Evolutionary conservation across 2,888 invertebrate species (phyloP).

Genomic region (Aphidoletes aphidimyza): DNA sequence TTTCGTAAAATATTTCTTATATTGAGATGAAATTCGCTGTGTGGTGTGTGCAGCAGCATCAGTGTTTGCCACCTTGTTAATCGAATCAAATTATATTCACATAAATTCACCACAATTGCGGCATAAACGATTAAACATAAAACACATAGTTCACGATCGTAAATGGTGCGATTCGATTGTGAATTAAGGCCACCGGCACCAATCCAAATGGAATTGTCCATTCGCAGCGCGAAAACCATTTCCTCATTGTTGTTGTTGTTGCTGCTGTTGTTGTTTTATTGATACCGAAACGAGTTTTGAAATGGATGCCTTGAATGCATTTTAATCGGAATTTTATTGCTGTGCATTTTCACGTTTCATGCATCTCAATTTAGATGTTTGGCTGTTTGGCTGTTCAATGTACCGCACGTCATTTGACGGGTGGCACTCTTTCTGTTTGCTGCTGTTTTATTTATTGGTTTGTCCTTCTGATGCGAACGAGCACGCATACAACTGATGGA

Average conservation of each 20-base stretch:
- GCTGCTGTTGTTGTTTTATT: conserved; percentile 39
- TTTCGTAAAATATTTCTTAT: too few species aligned
- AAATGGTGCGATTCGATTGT: too few species aligned
- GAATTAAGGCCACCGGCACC: too few species aligned
- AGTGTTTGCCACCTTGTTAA: too few species aligned
- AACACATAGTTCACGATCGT: not conserved
- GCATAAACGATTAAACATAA: not conserved
- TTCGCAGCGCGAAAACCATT: too few species aligned
- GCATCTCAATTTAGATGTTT: not conserved
- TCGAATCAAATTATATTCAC: not conserved
- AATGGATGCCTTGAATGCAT: conserved; percentile 1
- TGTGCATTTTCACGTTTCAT: not conserved
- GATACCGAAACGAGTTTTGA: not conserved
- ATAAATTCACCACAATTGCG: conserved; percentile 23
- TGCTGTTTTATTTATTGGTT: not conserved
- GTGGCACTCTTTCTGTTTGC: not conserved
- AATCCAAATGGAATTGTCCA: too few species aligned
- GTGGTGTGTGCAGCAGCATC: too few species aligned
- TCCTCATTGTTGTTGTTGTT: too few species aligned
- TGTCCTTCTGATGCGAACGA: not conserved
- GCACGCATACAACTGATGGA: conserved; percentile 24
- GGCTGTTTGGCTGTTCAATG: not conserved
- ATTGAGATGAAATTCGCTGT: too few species aligned
- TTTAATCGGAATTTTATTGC: conserved; percentile 27
- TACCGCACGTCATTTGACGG: not conserved